Conservation (phyloP, 37 sponge, comb jelly and placozoan genomes). For the Halichondria panicea region DNA sequence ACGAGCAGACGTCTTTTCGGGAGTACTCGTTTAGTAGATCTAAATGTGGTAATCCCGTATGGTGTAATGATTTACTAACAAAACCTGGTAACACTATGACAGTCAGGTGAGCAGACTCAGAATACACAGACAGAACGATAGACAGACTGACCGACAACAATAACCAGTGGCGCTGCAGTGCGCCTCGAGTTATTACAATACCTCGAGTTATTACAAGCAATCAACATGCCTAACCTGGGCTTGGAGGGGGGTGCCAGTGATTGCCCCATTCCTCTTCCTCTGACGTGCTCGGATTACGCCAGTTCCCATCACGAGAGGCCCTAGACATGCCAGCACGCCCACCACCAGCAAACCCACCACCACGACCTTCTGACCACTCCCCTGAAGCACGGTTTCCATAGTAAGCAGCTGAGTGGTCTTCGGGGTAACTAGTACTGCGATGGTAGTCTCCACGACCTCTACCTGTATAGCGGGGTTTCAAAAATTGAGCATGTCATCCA, state of each 20-base stretch:
- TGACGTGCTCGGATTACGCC: slow-evolving; percentile 42
- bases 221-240: slow-evolving; percentile 58
- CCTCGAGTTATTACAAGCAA: too few relatives aligned
- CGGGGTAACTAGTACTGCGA: slow-evolving; percentile 41
- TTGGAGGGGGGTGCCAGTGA: slow-evolving; percentile 42
- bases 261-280: slow-evolving; percentile 48
- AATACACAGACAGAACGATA: too few relatives aligned
- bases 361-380: background rate
- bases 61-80: too few relatives aligned
- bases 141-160: too few relatives aligned
- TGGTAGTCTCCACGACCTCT: slow-evolving; percentile 49
- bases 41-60: too few relatives aligned
- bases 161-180: too few relatives aligned
- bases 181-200: too few relatives aligned
- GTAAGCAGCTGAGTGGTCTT: slow-evolving; percentile 6
- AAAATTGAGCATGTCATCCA: too few relatives aligned
- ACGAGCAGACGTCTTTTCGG: too few relatives aligned
- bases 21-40: too few relatives aligned
- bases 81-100: too few relatives aligned
- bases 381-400: slow-evolving; percentile 28
- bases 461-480: background rate
- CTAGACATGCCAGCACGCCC: slow-evolving; percentile 23
- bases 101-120: too few relatives aligned
- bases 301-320: slow-evolving; percentile 59
- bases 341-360: background rate